Base-by-base conservation (phyloP, 2,888 invertebrate genomes). In the Augiades crinisus region DNA sequence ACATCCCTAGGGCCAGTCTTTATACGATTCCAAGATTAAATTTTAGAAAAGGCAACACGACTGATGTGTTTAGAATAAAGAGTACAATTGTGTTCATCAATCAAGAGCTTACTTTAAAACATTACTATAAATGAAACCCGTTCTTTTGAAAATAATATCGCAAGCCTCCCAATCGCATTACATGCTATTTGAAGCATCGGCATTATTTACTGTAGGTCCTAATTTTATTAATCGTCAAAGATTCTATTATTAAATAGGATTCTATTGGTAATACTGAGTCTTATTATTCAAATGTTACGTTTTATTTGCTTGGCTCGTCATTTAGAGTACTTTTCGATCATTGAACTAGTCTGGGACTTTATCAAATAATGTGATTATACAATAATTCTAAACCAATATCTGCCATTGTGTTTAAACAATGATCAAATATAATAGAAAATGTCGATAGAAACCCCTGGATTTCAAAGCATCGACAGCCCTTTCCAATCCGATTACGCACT, bases 401-500 rank as follows among this genome's bases (percentile, higher is more conserved):
- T 4, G 5, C 3, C 19, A 12, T 17, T 30, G 7, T 24, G 2
- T 30, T 16, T 17, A 41, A 41, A 22, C 19, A 21, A 13, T 13
- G 12, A 30, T 12, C 12, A 12, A 30, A 30, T 30, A 30, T 12
- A 30, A 30, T 12, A 30, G 30, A 30, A 30, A 10, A 30, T 12
- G 30, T 12, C 12, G 10, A 30, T 30, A 30, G 30, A 30, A 30
- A n/a, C 10, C 12, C 5, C 19, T 10, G 5, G 12, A 5, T n/a
- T 43, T 31, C 27, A 27, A 14, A 10, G 27, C 10, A 27, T 47
- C 31, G 22, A 22, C 12, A 21, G 10, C 22, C 40, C 33, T 30
- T 17, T 38, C 17, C 40, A 41, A 49, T 49, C 40, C 33, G 40
- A 49, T 49, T 49, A 49, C 33, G 41, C 47, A 22, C 33, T 33